Conservation (phyloP, 2,797 vertebrate species). For the Pyrocephalus nanus region DNA sequence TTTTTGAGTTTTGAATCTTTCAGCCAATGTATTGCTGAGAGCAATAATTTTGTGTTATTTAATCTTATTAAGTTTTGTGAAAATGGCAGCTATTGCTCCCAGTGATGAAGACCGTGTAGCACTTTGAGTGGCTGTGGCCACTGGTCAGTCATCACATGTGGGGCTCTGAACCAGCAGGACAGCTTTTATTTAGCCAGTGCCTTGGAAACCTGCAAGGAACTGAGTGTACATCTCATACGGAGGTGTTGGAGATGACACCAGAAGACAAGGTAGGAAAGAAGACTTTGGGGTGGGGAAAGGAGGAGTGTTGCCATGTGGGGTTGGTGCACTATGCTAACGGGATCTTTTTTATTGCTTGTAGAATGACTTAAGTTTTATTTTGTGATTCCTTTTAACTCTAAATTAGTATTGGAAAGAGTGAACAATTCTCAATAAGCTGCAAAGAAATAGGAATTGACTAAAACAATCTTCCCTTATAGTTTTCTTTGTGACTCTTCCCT, state of each 20-base stretch:
- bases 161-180: neutral
- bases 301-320: neutral
- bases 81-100: neutral
- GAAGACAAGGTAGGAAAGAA: neutral
- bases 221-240: neutral
- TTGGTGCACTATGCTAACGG: neutral
- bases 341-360: neutral
- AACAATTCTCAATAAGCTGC: neutral
- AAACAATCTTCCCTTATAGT: neutral
- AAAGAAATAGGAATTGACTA: neutral
- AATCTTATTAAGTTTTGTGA: neutral
- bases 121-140: accelerated
- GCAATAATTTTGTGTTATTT: neutral
- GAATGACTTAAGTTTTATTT: neutral
- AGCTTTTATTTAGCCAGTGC: neutral
- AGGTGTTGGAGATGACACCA: neutral
- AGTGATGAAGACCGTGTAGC: neutral
- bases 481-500: neutral
- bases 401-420: neutral
- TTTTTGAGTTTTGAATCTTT: neutral
- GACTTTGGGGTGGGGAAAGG: neutral
- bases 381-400: neutral
- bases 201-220: neutral
- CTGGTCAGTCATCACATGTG: neutral
- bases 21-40: neutral